Base-by-base conservation (phyloP, 2,888 invertebrate genomes). In the Junonia oenone region DNA sequence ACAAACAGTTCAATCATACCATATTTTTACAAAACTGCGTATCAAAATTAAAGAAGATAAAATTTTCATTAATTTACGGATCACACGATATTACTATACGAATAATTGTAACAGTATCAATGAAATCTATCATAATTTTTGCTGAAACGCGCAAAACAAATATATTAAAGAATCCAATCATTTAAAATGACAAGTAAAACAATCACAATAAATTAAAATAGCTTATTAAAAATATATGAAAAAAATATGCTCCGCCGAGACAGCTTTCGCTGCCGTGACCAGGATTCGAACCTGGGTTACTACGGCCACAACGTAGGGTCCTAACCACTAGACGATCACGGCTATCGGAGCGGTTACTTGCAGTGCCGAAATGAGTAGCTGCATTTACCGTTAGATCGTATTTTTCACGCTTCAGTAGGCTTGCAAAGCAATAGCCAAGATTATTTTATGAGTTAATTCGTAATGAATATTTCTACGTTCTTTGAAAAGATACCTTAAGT, bases 231-330 rank as follows among this genome's bases (percentile, higher is more conserved):
- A 31, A 8, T 11, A 31, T n/a, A 33, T 11, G 11, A 33, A 47
- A 49, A 14, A 38, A 45, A 2, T n/a, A 6, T 5, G 57, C 73
- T 73, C 74, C 73, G 67, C 72, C 73, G 73, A 61, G 72, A 74
- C 73, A 76, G 76, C 76, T 48, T 59, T 51, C 68, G 75, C 76
- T 79, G 78, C 92, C 92, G 92, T 92, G 92, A 92, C 92, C 92
- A 92, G 92, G 93, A 93, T 92, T 93, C 93, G 93, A 93, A 93
- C 93, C 93, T 93, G 93, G 93, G 93, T 93, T 93, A 92, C 92
- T 92, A 92, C 93, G 93, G 93, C 93, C 93, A 93, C 93, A 93
- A 93, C 93, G 93, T 92, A 92, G 92, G 91, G 92, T 93, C 92
- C 93, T 93, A 93, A 93, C 93, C 93, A 93, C 93, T 93, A 93